Evolutionary conservation across 2,113 vertebrate genomes (phyloP).

Genomic region (Myotis brandtii): DNA sequence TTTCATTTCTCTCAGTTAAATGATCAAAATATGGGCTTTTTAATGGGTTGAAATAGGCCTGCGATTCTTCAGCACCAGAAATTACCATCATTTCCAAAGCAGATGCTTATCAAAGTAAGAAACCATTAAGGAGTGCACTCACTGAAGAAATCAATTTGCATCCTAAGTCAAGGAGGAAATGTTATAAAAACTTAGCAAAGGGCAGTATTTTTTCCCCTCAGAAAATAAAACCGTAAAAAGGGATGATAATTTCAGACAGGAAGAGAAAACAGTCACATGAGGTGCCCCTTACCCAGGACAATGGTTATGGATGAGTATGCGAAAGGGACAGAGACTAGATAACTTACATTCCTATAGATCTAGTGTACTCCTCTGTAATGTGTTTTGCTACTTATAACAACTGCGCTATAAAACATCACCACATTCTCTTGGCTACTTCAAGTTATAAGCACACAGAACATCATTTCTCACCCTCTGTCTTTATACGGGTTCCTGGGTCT

Average conservation of each 20-base stretch:
- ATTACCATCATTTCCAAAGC: slow-evolving; percentile 37
- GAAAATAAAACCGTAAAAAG: slow-evolving; percentile 63
- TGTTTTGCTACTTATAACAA: not conserved
- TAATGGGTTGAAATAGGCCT: slow-evolving; percentile 16
- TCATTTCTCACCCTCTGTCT: slow-evolving; percentile 48
- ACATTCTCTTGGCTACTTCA: not conserved
- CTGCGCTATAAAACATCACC: slow-evolving; percentile 7
- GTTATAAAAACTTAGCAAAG: slow-evolving; percentile 45
- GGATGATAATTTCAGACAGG: not conserved
- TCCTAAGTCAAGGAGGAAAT: slow-evolving; percentile 31
- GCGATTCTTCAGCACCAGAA: not conserved
- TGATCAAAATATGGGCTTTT: not conserved
- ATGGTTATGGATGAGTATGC: not conserved
- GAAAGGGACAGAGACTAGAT: slow-evolving; percentile 23
- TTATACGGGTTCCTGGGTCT: not conserved
- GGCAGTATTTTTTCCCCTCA: not conserved
- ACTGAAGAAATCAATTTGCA: slow-evolving; percentile 25
- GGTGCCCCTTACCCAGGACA: not conserved
- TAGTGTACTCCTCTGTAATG: not conserved
- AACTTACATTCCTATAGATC: not conserved
- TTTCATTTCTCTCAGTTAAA: slow-evolving; percentile 25
- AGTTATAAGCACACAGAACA: not conserved
- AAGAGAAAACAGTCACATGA: not conserved
- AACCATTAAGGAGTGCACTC: not conserved
- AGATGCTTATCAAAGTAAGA: slow-evolving; percentile 11